A percentile compares a stretch with the other conserved stretches of the same genome.
Evolutionary conservation across 2,888 invertebrate species (phyloP).

Genomic region (Mellilla xanthometata): DNA sequence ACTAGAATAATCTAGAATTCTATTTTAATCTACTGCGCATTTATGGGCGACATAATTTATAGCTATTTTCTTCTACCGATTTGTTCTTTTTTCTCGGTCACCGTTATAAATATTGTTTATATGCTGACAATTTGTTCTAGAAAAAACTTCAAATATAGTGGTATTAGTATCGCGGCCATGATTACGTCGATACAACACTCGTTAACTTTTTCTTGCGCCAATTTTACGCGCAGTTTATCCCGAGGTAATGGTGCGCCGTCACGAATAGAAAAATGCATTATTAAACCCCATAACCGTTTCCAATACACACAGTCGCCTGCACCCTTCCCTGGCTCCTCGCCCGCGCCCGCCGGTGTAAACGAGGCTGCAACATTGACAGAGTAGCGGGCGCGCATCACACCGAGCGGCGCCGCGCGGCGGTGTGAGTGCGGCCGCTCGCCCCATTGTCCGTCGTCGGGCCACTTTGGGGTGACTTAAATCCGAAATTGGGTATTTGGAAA

Average conservation of each 20-base stretch:
- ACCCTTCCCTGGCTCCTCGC: conserved; percentile 45
- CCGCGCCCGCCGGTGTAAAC: conserved; percentile 73
- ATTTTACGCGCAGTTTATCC: conserved; percentile 70
- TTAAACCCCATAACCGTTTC: conserved; percentile 68
- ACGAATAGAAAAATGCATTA: conserved; percentile 71
- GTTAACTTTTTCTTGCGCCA: conserved; percentile 59
- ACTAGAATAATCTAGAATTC: conserved; percentile 20
- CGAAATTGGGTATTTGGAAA: conserved; percentile 84
- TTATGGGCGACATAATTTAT: conserved; percentile 4
- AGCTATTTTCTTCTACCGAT: background rate
- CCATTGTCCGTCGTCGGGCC: conserved; percentile 74
- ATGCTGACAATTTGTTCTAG: conserved; percentile 34
- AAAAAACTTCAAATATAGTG: conserved; percentile 7
- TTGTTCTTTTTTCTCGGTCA: conserved; percentile 2
- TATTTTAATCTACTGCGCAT: conserved; percentile 21
- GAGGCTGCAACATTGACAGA: conserved; percentile 40
- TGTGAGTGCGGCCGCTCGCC: conserved; percentile 68
- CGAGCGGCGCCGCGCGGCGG: conserved; percentile 62
- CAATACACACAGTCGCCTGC: conserved; percentile 46
- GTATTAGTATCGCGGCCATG: conserved; percentile 21
- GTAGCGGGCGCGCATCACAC: no score
- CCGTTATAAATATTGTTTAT: conserved; percentile 34
- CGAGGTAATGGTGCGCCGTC: conserved; percentile 56
- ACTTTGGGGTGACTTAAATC: conserved; percentile 84
- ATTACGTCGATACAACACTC: conserved; percentile 49